Conservation (phyloP, 2,888 invertebrate species). For the Cistogaster globosa region DNA sequence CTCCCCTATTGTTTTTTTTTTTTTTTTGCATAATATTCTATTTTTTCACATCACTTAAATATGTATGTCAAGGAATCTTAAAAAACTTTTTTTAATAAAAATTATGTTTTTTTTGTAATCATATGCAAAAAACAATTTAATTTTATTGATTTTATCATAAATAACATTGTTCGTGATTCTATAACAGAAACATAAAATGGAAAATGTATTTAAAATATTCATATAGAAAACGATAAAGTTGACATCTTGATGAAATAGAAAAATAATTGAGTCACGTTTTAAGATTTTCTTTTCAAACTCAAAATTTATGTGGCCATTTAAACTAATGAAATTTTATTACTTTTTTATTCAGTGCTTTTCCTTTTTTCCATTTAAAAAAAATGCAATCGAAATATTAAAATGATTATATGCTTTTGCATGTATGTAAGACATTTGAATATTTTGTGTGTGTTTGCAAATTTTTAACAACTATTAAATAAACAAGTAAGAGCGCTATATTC, state of each 20-base stretch:
- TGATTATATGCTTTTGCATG: background rate
- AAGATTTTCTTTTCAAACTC: slow-evolving; percentile 48
- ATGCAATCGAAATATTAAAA: slow-evolving; percentile 13
- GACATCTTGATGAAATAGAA: slow-evolving; percentile 71
- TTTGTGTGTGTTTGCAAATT: no score
- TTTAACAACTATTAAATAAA: no score
- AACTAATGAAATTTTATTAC: slow-evolving; percentile 68
- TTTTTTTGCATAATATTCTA: slow-evolving; percentile 36
- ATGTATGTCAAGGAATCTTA: background rate
- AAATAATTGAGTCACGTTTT: slow-evolving; percentile 71
- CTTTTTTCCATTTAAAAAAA: slow-evolving; percentile 3
- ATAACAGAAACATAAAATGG: background rate
- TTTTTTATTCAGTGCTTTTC: slow-evolving; percentile 56
- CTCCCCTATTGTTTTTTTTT: background rate
- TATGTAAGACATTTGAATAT: no score
- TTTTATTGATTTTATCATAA: slow-evolving; percentile 81
- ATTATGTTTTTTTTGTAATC: slow-evolving; percentile 38
- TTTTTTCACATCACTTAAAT: slow-evolving; percentile 6
- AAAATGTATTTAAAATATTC: slow-evolving; percentile 53
- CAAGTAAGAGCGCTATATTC: no score
- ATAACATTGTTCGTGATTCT: slow-evolving; percentile 68
- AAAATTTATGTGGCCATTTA: slow-evolving; percentile 67
- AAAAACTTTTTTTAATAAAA: background rate
- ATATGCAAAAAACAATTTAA: slow-evolving; percentile 79
- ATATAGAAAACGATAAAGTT: slow-evolving; percentile 61